Evolutionary conservation across 2,888 invertebrate species (phyloP).

Genomic region (Dascillus cervinus): DNA sequence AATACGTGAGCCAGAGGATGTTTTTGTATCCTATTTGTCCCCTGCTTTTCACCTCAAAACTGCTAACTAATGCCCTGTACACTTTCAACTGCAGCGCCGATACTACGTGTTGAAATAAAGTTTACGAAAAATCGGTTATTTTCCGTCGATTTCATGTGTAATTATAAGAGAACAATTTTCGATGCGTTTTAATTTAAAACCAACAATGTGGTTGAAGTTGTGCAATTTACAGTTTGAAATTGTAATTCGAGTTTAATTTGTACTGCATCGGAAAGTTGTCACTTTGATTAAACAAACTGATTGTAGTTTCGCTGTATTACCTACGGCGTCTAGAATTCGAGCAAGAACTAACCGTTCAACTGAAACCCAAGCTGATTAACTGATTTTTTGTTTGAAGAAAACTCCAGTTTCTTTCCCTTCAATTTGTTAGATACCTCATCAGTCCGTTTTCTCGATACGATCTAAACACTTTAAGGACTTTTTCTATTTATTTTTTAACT

Average conservation of each 20-base stretch:
- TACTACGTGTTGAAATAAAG: background rate
- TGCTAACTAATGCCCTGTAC: slow-evolving; percentile 5
- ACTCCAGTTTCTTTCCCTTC: slow-evolving; percentile 16
- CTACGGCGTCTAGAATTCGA: slow-evolving; percentile 7
- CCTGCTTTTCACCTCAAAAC: slow-evolving; percentile 9
- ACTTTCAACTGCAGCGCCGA: slow-evolving; percentile 1
- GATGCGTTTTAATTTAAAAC: too few species aligned
- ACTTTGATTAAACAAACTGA: too few species aligned
- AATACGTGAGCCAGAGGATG: slow-evolving; percentile 11
- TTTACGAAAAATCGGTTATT: too few species aligned
- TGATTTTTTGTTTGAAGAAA: slow-evolving; percentile 21
- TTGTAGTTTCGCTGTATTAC: slow-evolving; percentile 5
- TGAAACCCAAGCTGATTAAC: slow-evolving; percentile 22
- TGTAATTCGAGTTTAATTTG: too few species aligned
- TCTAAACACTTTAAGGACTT: slow-evolving; percentile 19
- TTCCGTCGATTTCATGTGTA: too few species aligned
- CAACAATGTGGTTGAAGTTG: too few species aligned
- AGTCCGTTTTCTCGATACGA: slow-evolving; percentile 17
- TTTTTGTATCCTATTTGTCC: slow-evolving; percentile 12
- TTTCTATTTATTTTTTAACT: slow-evolving; percentile 10
- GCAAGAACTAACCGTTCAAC: slow-evolving; percentile 8
- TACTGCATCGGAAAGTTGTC: too few species aligned
- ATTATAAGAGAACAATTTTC: too few species aligned
- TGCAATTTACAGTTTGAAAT: too few species aligned
- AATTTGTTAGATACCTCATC: slow-evolving; percentile 23